Evolutionary conservation across 30 jellyfish, hydroid and myxozoan species (phyloP), one percentile per base, ranked within the genome.

Genomic region (Aurelia sp.): DNA sequence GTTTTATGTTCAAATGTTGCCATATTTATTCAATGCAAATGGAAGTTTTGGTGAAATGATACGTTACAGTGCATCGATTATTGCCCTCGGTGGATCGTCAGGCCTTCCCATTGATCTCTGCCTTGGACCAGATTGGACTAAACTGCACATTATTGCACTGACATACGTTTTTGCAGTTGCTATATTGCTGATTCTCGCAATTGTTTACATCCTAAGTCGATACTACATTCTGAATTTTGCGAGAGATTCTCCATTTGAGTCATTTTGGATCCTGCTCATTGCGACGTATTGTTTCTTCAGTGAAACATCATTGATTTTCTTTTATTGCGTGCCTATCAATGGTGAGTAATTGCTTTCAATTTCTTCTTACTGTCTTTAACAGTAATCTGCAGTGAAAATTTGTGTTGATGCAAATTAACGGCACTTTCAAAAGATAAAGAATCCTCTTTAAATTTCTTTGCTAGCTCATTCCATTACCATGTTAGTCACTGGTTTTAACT

Each of bases 251-350:
- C 96, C 96, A 17, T 88, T 88, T 62, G 89, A 88, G 55, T 81
- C 91, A 6, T 79, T 88, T 71, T 88, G 96, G 96, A 88, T 88
- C 7, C 79, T 88, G 71, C 84, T 88, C n/a, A 89, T 88, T 40
- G 88, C 85, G 13, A 60, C 75, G 13, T 88, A 88, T 50, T 71
- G 81, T 50, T 88, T 88, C 90, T 62, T 88, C 82, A 81, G 84
- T 71, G 96, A 88, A 59, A 79, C 96, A 10, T 71, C 92, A 6
- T 81, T 88, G 30, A 40, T 79, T 18, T 71, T 80, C 89, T 88
- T 78, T 55, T 81, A 66, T 76, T 88, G 96, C 68, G 91, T 81
- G 64, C 88, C 89, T 16, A 37, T 88, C 23, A 76, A 47, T 41
- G 92, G 96, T 88, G 55, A 72, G 88, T 86, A 6, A 33, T 7